Base-by-base conservation (phyloP, 1,140 invertebrate genomes). In the Diplogasteroides magnus region DNA sequence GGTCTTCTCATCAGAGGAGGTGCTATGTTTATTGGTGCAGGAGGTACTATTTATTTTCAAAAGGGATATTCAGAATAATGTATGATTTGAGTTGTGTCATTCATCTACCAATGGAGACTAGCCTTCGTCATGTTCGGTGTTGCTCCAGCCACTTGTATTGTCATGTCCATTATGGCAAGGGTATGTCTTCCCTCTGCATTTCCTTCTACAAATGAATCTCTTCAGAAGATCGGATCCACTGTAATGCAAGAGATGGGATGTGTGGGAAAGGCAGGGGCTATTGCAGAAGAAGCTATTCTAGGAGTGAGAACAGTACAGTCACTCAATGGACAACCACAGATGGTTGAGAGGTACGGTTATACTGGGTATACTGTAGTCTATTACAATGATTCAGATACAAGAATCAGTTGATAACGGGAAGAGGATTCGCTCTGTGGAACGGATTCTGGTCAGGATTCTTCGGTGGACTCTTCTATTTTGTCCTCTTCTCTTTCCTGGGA, bases 251-350 rank as follows among this genome's bases (percentile, higher is more conserved):
- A 93, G 78, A 78, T 91, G 71, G 86, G 88, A 74, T 90, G 91
- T 1, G 91, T 91, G 76, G 89, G 88, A 1, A 85, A 87, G 68
- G 91, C 91, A 0, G 90, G 90, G n/a, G 84, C 87, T 0, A 87
- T 93, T 6, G 91, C 91, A 0, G 90, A 92, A 79, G 91, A 93
- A 81, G 89, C 89, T 0, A 77, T 93, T 1, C 87, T 87, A 26
- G 85, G 88, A 1, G 87, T 93, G 3, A 85, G 89, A 28, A 93
- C 91, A 0, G 91, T 93, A 0, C 87, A 89, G 28, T 90, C 91
- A 0, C 93, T 92, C 77, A 89, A 89, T 68, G 91, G 90, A 11
- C 89, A 92, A 81, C 73, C 84, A 25, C 88, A 88, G 76, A 91
- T 91, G 84, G 78, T 78, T 55, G 61, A 78, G 31, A 72, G 83